Base-by-base conservation (phyloP, 35 echinoderm and acorn worm species). In the Chiridota heheva region DNA sequence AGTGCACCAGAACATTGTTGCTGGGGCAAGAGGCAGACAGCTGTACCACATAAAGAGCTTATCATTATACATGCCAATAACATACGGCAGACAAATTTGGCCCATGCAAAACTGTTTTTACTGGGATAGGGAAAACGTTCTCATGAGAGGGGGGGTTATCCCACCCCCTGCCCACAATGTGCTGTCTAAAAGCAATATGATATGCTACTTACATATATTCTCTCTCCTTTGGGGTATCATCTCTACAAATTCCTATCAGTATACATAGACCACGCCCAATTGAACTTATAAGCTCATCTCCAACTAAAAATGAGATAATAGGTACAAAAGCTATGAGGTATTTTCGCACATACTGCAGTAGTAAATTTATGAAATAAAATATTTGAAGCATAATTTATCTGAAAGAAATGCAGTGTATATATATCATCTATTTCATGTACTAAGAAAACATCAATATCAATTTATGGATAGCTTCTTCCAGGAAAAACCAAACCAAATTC, bases 181-280 rank as follows among this genome's bases (percentile, higher is more conserved):
- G n/a, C n/a, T n/a, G n/a, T n/a, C n/a, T n/a, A n/a, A n/a, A n/a
- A n/a, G n/a, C n/a, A n/a, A n/a, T n/a, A n/a, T n/a, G n/a, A n/a
- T n/a, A n/a, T n/a, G n/a, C n/a, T n/a, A 87, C 88, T 91, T 80
- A 97, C 94, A 97, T 78, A 86, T 91, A 97, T 68, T 97, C 94
- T 75, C 88, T 83, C 66, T 97, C 94, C 82, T 97, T 97, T 27
- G 84, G 88, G 22, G 94, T 91, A 58, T 97, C 94, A 91, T 97
- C 88, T 81, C 73, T 87, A 1, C 83, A 88, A 25, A 97, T 97
- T 36, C 94, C 94, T 10, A 97, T 85, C 4, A 97, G 80, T 37
- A 97, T 72, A 97, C 94, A 97, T 6, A 97, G 74, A 30, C 94
- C 94, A 71, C 84, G 58, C 5, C 94, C 94, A 62, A 97, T 97